Evolutionary conservation across 37 sponge, comb jelly and placozoan genomes (phyloP), one percentile per base, ranked within the genome.

Genomic region (Axinella damicornis): DNA sequence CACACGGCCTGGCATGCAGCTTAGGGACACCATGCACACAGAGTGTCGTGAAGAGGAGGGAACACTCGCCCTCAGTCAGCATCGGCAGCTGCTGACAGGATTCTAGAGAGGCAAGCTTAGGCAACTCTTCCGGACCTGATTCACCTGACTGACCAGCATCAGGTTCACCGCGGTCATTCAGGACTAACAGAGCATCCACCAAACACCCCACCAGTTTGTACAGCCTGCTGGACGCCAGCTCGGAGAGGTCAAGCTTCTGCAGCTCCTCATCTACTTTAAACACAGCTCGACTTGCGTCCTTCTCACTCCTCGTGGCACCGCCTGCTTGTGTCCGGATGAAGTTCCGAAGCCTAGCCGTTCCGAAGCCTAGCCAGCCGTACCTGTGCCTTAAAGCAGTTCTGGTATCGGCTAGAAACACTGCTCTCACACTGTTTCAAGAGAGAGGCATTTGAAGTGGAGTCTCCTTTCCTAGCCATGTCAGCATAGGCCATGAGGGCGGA

Each of bases 1-100:
- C 92, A 63, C 88, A 83, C n/a, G 77, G 24, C n/a, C 92, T 31
- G 4, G 84, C 88, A 31, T 87, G 88, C 35, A 83, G n/a, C 69
- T 76, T 63, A 0, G 81, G 88, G 28, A 59, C 40, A 18, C 88
- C 88, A 34, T 92, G 78, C 39, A 92, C 69, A 72, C 92, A 92
- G 27, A 87, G 57, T 6, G 88, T 34, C 21, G 30, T 21, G 76
- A 92, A 87, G n/a, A 92, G 62, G 2, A 80, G 1, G 40, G 18
- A 39, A 59, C 88, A 92, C 46, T 84, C 84, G 19, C 77, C 84
- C 53, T 80, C 75, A 9, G 72, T 28, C 59, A 90, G 41, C 31
- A 41, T 15, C 1, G 54, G 75, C 31, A 67, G 78, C 76, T 46
- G 57, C 6, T 34, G 27, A 20, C 24, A 15, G 14, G 37, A 76